Evolutionary conservation across 2,113 vertebrate species (phyloP).

Genomic region (Motacilla tschutschensis): DNA sequence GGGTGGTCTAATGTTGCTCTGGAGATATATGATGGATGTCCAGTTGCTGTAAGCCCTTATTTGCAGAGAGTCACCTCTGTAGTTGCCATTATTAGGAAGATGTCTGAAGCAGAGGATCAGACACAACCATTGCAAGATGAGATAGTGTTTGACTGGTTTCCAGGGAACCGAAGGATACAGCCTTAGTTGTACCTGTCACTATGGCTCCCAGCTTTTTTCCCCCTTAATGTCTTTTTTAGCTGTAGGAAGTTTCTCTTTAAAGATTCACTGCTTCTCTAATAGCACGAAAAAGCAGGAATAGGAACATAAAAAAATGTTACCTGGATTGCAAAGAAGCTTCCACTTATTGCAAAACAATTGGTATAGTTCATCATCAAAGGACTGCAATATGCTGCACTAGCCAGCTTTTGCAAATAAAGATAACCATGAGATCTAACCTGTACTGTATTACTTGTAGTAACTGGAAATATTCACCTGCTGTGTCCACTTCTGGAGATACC

Average conservation of each 20-base stretch:
- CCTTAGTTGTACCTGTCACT: slow-evolving; percentile 87
- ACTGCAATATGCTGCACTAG: slow-evolving; percentile 43
- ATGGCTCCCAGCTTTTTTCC: slow-evolving; percentile 83
- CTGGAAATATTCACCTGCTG: slow-evolving; percentile 43
- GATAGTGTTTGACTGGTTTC: slow-evolving; percentile 92
- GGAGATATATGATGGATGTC: slow-evolving; percentile 94
- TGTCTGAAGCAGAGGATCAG: slow-evolving; percentile 87
- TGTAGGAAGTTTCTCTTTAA: slow-evolving; percentile 81
- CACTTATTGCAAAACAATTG: slow-evolving; percentile 58
- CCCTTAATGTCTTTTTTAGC: slow-evolving; percentile 81
- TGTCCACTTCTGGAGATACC: slow-evolving; percentile 25
- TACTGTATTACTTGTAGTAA: not conserved
- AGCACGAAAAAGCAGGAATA: slow-evolving; percentile 68
- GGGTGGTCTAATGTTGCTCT: slow-evolving; percentile 94
- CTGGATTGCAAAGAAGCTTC: slow-evolving; percentile 59
- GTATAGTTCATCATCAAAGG: slow-evolving; percentile 37
- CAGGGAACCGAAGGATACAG: slow-evolving; percentile 85
- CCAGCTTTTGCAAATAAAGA: slow-evolving; percentile 61
- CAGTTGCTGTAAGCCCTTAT: slow-evolving; percentile 90
- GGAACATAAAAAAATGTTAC: slow-evolving; percentile 65
- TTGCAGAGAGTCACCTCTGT: slow-evolving; percentile 93
- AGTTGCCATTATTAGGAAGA: slow-evolving; percentile 94
- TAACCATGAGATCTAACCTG: slow-evolving; percentile 10
- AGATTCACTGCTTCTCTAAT: slow-evolving; percentile 75
- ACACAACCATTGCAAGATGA: slow-evolving; percentile 85